A percentile compares a stretch with the other conserved stretches of the same genome.
These are phyloP conservation scores for Tineola bisselliella DNA, from an alignment of 2,888 invertebrate species.

Conservation along the genomic window DNA sequence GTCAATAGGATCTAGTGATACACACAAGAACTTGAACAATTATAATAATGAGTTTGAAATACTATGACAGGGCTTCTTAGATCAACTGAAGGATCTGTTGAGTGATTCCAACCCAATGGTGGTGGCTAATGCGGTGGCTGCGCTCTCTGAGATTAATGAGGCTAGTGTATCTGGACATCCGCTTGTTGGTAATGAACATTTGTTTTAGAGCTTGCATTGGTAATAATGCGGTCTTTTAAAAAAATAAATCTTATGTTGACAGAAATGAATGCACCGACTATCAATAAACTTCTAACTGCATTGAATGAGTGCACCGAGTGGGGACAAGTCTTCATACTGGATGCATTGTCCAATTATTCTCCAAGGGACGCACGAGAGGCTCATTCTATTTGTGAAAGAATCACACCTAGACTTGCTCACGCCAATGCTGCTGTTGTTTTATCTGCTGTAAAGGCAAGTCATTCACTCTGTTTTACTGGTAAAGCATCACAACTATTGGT, in stretches of 20 bases:
- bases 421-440: slow-evolving; percentile 99
- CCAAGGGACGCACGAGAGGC: slow-evolving; percentile 98
- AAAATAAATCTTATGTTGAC: slow-evolving; percentile 15
- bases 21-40: too few relatives aligned
- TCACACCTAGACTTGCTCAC: slow-evolving; percentile 96
- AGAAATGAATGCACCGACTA: slow-evolving; percentile 97
- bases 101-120: slow-evolving; percentile 99
- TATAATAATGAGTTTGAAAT: too few relatives aligned
- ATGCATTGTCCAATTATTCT: slow-evolving; percentile 95
- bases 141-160: slow-evolving; percentile 97
- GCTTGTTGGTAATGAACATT: slow-evolving; percentile 72
- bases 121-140: slow-evolving; percentile 98
- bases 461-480: too few relatives aligned
- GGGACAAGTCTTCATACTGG: slow-evolving; percentile 98
- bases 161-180: slow-evolving; percentile 95
- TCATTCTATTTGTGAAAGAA: slow-evolving; percentile 97
- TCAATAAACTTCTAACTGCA: slow-evolving; percentile 97
- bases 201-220: neutral
- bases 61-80: slow-evolving; percentile 86
- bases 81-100: slow-evolving; percentile 94
- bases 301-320: slow-evolving; percentile 99
- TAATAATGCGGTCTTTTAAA: too few relatives aligned
- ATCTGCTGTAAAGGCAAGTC: slow-evolving; percentile 92
- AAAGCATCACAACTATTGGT: too few relatives aligned
- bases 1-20: too few relatives aligned